Base-by-base conservation (phyloP, 2,888 invertebrate species). In the Zhuqinia jingwanae region DNA sequence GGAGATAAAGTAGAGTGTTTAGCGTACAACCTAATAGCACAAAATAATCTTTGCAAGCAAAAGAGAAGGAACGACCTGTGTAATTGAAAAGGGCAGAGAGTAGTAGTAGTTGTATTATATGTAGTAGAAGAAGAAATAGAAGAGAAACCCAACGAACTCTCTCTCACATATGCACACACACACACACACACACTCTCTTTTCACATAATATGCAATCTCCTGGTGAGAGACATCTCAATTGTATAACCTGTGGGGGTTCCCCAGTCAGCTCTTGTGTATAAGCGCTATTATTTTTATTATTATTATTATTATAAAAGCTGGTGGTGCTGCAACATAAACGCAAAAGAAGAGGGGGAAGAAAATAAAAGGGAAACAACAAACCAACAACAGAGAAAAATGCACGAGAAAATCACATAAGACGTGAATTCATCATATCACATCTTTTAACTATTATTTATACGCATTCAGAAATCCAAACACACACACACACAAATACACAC, bases 221-320 rank as follows among this genome's bases (percentile, higher is more conserved):
- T 88, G 90, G 89, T 89, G 90, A 84, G 90, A 89, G 89, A 90
- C 90, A 90, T 90, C 90, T 90, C 90, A 90, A 90, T 90, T 90
- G 88, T 89, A 78, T 88, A 87, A 89, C 87, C 90, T 88, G 84
- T 88, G 88, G 90, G 90, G 90, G 89, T 86, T 88, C 89, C 89
- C 88, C 88, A 83, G 84, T 63, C 22, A 27, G 45, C 50, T 79
- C 50, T 36, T 36, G 8, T 36, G 36, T 36, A 36, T 36, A 36
- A 27, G 47, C 65, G 36, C 79, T 50, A 45, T 63, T 22, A 47
- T 63, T 13, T 25, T 53, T 53, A 56, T 50, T n/a, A 30, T 50
- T n/a, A 27, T 27, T 25, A 27, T 45, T 6, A 73, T 73, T 50
- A 45, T 25, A 42, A 75, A 75, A 53, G 15, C 42, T 63, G 63